These are phyloP conservation scores for Cephalotes varians DNA, from an alignment of 2,888 invertebrate species.

Conservation along the genomic window DNA sequence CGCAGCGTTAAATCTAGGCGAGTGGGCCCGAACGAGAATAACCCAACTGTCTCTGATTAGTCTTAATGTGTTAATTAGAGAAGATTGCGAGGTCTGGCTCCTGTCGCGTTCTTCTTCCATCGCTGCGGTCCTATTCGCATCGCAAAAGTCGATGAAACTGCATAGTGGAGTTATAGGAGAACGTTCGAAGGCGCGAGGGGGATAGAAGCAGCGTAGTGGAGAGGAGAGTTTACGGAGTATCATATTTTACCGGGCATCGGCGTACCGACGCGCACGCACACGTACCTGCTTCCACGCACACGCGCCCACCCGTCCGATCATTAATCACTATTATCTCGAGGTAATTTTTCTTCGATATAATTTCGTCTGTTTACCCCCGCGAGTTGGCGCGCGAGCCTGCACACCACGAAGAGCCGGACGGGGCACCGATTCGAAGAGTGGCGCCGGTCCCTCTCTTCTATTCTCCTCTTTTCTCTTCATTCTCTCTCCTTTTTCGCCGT, in stretches of 20 bases:
- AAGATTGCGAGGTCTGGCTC: constrained; percentile 82
- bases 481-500: constrained; percentile 13
- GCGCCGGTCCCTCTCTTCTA: constrained; percentile 67
- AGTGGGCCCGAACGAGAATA: constrained; percentile 83
- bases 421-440: constrained; percentile 68
- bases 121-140: constrained; percentile 57
- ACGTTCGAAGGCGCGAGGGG: constrained; percentile 30
- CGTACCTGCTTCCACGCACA: constrained; percentile 62
- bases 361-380: constrained; percentile 84
- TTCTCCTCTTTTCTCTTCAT: constrained; percentile 25
- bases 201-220: constrained; percentile 36
- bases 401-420: constrained; percentile 68
- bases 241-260: constrained; percentile 79
- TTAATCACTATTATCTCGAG: constrained; percentile 84
- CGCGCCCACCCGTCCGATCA: constrained; percentile 74
- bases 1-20: constrained; percentile 84
- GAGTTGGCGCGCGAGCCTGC: constrained; percentile 77
- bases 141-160: constrained; percentile 74
- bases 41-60: constrained; percentile 84
- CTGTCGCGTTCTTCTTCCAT: constrained; percentile 57
- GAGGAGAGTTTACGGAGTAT: constrained; percentile 75
- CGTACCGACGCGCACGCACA: constrained; percentile 71
- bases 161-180: constrained; percentile 59
- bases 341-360: constrained; percentile 85
- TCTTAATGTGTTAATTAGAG: constrained; percentile 85